Evolutionary conservation across 2,888 invertebrate genomes (phyloP), one percentile per base, ranked within the genome.

Genomic region (Nesidiocoris tenuis): DNA sequence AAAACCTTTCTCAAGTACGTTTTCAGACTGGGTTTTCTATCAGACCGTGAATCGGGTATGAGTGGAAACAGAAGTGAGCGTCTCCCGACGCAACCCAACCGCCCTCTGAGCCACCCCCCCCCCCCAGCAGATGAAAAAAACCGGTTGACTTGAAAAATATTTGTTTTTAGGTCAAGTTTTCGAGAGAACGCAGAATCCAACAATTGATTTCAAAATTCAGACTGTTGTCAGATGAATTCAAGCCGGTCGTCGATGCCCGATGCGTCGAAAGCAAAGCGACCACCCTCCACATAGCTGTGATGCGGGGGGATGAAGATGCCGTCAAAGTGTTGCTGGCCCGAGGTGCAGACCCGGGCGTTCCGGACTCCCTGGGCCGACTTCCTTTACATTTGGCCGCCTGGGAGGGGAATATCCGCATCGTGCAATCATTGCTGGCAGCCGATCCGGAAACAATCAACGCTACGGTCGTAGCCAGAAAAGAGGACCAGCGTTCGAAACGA

Each of bases 341-440:
- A 57, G 86, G 86, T 1, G 86, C 86, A 0, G 84, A 85, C 77
- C 84, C 84, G 70, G 82, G 84, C 54, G 81, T 85, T 39, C 82
- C 83, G 39, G 87, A 87, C 80, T 81, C 81, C 16, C 82, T 84
- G 1, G 86, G 87, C 0, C 81, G 86, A 22, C 85, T 85, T 0
- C 86, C 87, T 0, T 80, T 87, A 0, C 87, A 87, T 74, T 81
- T 86, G 3, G 87, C 87, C 0, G 85, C 86, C 0, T 87, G 84
- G 82, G 84, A 84, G 17, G 87, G 86, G 18, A 57, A 25, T 54
- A 24, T 21, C 16, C 19, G 22, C 16, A n/a, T 61, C n/a, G 17
- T 17, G 23, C n/a, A 1, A 23, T 61, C 57, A 68, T 61, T n/a
- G 75, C 57, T 54, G 67, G 54, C 5, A 12, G 55, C 21, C 22